Evolutionary conservation across 2,797 vertebrate genomes (phyloP).

Genomic region (Myripristis jacobus): DNA sequence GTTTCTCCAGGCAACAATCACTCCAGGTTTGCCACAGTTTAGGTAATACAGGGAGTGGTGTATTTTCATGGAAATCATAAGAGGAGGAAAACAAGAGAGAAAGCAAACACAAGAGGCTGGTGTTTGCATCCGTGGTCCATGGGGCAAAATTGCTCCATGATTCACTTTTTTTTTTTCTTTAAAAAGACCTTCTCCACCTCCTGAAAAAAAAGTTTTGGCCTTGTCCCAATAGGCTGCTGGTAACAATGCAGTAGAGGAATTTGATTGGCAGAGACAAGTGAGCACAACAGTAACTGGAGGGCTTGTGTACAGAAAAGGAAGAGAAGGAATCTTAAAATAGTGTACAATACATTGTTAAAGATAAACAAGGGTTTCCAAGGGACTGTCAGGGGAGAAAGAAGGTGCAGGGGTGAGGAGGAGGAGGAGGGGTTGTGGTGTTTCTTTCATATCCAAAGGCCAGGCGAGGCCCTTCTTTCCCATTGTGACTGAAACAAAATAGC

Average conservation of each 20-base stretch:
- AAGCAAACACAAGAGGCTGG: conserved; percentile 18
- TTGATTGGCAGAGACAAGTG: conserved; percentile 22
- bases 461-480: conserved; percentile 34
- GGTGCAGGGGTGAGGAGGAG: conserved; percentile 36
- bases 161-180: conserved; percentile 18
- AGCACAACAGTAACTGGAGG: conserved; percentile 3
- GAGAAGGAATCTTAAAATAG: conserved; percentile 62
- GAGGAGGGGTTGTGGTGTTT: background rate
- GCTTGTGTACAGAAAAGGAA: conserved; percentile 15
- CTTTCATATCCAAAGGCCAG: conserved; percentile 57
- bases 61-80: conserved; percentile 57
- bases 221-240: conserved; percentile 20
- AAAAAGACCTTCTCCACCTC: conserved; percentile 15
- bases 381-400: conserved; percentile 26
- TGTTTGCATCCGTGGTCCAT: conserved; percentile 42
- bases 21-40: conserved; percentile 26
- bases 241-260: conserved; percentile 22
- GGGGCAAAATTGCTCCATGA: background rate
- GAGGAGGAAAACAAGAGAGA: background rate
- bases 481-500: conserved; percentile 47
- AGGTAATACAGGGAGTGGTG: conserved; percentile 42
- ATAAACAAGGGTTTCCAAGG: conserved; percentile 56
- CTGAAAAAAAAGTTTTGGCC: background rate
- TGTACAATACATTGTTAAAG: conserved; percentile 42
- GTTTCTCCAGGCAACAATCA: conserved; percentile 51